Conservation (phyloP, 2,113 vertebrate species). For the Larimichthys crocea region DNA sequence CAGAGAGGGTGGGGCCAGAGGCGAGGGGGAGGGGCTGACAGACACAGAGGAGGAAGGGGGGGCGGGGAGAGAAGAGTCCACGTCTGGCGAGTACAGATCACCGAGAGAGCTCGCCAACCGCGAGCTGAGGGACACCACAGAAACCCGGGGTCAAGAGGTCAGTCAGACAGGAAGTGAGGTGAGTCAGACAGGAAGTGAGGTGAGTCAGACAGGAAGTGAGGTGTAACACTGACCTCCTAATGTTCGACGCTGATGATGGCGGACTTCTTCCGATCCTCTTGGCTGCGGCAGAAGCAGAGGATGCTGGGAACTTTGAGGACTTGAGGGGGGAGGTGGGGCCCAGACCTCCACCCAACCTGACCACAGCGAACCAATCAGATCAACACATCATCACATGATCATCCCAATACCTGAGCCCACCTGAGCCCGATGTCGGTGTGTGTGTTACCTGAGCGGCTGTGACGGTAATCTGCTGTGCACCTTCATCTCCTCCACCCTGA, state of each 20-base stretch:
- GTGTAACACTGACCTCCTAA: constrained; percentile 88
- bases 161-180: neutral
- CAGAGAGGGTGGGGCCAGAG: constrained; percentile 72
- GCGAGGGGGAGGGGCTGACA: constrained; percentile 73
- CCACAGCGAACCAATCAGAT: neutral
- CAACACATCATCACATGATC: neutral
- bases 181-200: neutral
- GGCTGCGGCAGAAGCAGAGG: constrained; percentile 84
- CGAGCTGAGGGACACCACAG: constrained; percentile 76
- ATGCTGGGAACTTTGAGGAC: constrained; percentile 85
- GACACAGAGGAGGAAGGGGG: constrained; percentile 59
- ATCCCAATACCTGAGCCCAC: no score
- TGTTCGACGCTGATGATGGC: constrained; percentile 77
- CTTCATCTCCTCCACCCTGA: constrained; percentile 86
- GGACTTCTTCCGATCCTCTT: constrained; percentile 87
- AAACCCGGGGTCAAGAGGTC: no score
- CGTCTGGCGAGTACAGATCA: constrained; percentile 85
- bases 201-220: no score
- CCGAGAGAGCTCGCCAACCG: constrained; percentile 95
- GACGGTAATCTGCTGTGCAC: constrained; percentile 84
- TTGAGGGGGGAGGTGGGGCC: constrained; percentile 86
- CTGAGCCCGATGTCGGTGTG: no score
- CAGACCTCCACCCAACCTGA: constrained; percentile 83
- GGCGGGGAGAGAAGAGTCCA: constrained; percentile 73
- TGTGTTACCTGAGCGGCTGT: constrained; percentile 89